Base-by-base conservation (phyloP, 2,113 vertebrate species). In the Taurulus bubalis region DNA sequence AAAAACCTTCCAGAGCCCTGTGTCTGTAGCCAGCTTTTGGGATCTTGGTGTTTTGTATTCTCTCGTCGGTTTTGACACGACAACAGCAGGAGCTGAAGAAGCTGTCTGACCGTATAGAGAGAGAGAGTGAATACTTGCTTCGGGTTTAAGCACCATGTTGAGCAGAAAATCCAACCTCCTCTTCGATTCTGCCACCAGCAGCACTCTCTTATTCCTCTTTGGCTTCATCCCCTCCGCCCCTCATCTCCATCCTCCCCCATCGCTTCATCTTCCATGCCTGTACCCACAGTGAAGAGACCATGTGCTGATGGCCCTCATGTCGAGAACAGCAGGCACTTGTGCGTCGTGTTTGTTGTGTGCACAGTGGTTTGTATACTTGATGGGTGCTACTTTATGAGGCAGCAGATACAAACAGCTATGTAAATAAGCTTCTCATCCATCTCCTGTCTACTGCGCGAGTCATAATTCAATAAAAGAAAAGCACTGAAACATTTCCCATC, bases 281-380 rank as follows among this genome's bases (percentile, higher is more conserved):
- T 12, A 32, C 71, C 80, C 64, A 34, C 74, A 75, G 70, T 69
- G 79, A 85, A 86, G 85, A 84, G 83, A 53, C 80, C 67, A 9
- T 89, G 84, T 62, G 80, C 83, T 64, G 79, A 87, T 87, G 89
- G 82, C 75, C 83, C 90, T 92, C 87, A 84, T 88, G 87, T 89
- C 67, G 75, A 80, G 80, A 91, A 79, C 86, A 91, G 87, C 85
- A 32, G 91, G 87, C 84, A 77, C 87, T 90, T 42, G 32, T 89
- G 71, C 71, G 34, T 72, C 3, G 22, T 78, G 72, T 89, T 90
- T 90, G 83, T 86, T 87, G 77, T 77, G 64, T 36, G 81, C 64
- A 55, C 85, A 77, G 82, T 47, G 73, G 80, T 80, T 80, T 83
- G 66, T 70, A 63, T 53, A 69, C 79, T 84, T 53, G 32, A 80